Percentiles rank a stretch among this genome's conserved stretches.
Evolutionary conservation across 2,888 invertebrate species (phyloP).

Genomic region (Amphimallon solstitiale): DNA sequence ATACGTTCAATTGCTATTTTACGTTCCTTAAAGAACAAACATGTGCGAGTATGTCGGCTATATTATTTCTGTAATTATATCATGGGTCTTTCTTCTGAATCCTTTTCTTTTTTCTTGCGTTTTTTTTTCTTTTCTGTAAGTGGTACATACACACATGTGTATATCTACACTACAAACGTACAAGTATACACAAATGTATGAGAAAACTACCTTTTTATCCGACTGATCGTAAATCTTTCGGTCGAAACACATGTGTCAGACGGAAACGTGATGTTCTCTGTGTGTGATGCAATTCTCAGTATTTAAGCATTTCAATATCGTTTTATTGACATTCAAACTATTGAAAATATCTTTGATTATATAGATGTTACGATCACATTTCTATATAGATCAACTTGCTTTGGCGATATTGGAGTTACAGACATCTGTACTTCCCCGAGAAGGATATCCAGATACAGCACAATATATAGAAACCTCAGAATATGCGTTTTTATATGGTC

Average conservation of each 20-base stretch:
- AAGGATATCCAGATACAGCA: not conserved
- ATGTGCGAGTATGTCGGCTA: slow-evolving; percentile 25
- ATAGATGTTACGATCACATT: slow-evolving; percentile 24
- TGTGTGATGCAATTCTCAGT: slow-evolving; percentile 1
- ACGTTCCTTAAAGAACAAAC: slow-evolving; percentile 31
- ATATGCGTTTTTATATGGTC: slow-evolving; percentile 27
- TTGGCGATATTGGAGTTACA: not conserved
- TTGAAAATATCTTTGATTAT: slow-evolving; percentile 26
- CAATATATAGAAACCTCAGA: not conserved
- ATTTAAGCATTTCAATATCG: slow-evolving; percentile 21
- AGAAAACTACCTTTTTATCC: slow-evolving; percentile 19
- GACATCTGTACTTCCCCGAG: slow-evolving; percentile 11
- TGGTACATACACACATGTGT: slow-evolving; percentile 1
- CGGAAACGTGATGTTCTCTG: not conserved
- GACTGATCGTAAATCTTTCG: slow-evolving; percentile 12
- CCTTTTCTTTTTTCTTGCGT: not conserved
- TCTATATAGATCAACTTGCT: slow-evolving; percentile 12
- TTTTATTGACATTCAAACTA: slow-evolving; percentile 28
- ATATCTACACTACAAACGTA: not conserved
- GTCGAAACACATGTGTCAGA: not conserved
- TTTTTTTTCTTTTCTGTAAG: slow-evolving; percentile 5
- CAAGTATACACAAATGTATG: not conserved
- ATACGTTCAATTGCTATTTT: slow-evolving; percentile 27
- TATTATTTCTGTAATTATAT: slow-evolving; percentile 32
- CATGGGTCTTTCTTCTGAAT: slow-evolving; percentile 6